Evolutionary conservation across 53 echinoderm and acorn worm genomes (phyloP).

Genomic region (Patiria pectinifera): DNA sequence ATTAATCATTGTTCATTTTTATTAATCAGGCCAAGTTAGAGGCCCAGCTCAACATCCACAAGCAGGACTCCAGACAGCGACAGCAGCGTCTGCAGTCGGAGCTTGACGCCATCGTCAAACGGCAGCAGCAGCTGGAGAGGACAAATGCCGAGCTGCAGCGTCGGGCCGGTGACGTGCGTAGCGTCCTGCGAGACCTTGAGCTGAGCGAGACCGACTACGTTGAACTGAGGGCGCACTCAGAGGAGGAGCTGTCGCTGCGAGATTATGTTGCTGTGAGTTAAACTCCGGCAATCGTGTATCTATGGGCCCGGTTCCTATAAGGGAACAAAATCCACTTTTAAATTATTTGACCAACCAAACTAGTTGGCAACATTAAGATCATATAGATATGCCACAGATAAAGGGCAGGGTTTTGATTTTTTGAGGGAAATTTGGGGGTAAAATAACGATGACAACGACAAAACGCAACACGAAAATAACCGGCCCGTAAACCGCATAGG

Average conservation of each 20-base stretch:
- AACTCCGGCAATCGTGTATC: neutral
- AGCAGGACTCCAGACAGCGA: slow-evolving; percentile 74
- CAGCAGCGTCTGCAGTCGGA: slow-evolving; percentile 82
- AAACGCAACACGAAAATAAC: no score
- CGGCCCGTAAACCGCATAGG: no score
- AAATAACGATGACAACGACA: no score
- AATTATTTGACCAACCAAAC: no score
- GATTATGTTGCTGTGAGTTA: slow-evolving; percentile 86
- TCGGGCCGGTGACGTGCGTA: slow-evolving; percentile 78
- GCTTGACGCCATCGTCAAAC: slow-evolving; percentile 73
- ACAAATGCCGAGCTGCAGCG: slow-evolving; percentile 85
- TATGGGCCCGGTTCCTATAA: no score
- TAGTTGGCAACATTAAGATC: no score
- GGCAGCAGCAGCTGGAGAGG: slow-evolving; percentile 84
- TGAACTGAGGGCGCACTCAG: slow-evolving; percentile 69
- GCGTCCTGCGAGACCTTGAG: slow-evolving; percentile 78
- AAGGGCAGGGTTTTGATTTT: no score
- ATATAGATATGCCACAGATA: no score
- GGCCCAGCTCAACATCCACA: slow-evolving; percentile 85
- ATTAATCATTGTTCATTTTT: neutral
- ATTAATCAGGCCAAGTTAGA: slow-evolving; percentile 85
- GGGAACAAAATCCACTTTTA: no score
- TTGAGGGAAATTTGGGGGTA: no score
- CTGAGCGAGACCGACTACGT: slow-evolving; percentile 78
- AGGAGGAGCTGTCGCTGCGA: slow-evolving; percentile 75